Conservation (phyloP, 2,113 vertebrate species). For the Seriola rivoliana region DNA sequence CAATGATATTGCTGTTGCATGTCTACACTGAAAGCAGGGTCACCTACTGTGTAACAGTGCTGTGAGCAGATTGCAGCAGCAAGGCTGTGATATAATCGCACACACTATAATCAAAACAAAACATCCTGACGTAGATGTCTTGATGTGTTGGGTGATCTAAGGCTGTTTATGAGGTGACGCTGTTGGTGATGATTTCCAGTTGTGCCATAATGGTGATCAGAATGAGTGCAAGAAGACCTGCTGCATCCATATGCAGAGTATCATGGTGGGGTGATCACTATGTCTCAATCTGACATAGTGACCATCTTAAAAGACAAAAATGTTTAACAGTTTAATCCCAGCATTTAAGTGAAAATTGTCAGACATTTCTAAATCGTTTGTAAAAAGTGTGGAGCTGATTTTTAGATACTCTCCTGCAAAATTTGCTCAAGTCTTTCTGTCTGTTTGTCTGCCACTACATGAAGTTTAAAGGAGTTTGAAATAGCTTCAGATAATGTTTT, state of each 20-base stretch:
- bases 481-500: slow-evolving; percentile 6
- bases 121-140: too few species aligned
- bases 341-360: not conserved
- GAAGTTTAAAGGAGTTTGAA: slow-evolving; percentile 13
- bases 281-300: too few species aligned
- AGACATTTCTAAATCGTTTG: not conserved
- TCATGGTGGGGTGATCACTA: too few species aligned
- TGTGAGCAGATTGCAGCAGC: too few species aligned
- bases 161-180: too few species aligned
- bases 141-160: too few species aligned
- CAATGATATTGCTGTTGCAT: not conserved
- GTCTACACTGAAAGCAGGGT: not conserved
- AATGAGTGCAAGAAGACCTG: not conserved
- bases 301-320: not conserved
- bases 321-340: not conserved
- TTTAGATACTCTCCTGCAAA: too few species aligned
- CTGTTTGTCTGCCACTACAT: not conserved
- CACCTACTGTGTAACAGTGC: not conserved
- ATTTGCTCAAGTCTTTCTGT: not conserved
- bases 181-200: too few species aligned
- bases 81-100: not conserved
- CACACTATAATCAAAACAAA: not conserved
- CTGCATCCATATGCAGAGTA: not conserved
- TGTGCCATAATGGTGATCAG: not conserved
- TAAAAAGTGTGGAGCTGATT: too few species aligned